phyloP scores from a whole-genome alignment of 2,113 vertebrate genomes.

The Daubentonia madagascariensis region DNA sequence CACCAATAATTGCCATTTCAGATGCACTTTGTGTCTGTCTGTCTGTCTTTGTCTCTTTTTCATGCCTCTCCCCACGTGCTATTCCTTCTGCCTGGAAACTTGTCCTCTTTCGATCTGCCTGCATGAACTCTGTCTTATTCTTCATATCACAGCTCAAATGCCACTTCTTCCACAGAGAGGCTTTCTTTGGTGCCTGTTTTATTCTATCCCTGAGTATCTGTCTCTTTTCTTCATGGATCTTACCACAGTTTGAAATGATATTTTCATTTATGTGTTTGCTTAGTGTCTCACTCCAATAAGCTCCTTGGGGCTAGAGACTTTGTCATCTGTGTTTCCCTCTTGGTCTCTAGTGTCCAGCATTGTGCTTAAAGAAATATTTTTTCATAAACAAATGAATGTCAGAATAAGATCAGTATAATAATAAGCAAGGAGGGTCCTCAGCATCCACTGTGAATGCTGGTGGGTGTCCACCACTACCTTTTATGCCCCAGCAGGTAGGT shows the following conservation, averaged over 20 bases:
- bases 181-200: neutral
- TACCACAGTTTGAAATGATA: neutral
- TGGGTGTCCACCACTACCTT: neutral
- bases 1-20: neutral
- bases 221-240: neutral
- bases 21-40: neutral
- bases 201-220: neutral
- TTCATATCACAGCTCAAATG: neutral
- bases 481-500: neutral
- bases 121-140: neutral
- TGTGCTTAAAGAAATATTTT: neutral
- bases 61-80: neutral
- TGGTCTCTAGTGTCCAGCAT: neutral
- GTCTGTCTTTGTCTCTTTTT: neutral
- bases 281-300: neutral
- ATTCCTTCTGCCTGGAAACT: neutral
- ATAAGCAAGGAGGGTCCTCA: neutral
- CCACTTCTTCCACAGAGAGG: neutral
- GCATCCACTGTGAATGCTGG: too few relatives aligned
- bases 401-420: neutral
- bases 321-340: neutral
- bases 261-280: neutral
- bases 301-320: neutral
- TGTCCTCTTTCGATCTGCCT: neutral
- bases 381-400: neutral